phyloP scores from a whole-genome alignment of 2,888 invertebrate species.

The Nomada goodeniana region DNA sequence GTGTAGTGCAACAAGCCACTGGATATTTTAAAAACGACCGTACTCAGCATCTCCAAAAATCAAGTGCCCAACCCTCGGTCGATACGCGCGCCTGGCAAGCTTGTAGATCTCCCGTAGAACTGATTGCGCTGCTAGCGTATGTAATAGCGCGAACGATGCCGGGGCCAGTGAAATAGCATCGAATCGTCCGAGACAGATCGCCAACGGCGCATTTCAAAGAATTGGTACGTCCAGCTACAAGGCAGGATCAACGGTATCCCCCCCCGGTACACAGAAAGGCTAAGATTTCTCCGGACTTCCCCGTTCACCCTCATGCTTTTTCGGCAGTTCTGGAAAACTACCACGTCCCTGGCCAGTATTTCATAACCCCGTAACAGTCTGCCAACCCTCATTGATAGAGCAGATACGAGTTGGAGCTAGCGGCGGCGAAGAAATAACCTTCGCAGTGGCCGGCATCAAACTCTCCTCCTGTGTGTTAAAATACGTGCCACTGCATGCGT shows the following conservation, averaged over 20 bases:
- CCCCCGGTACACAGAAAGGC: slow-evolving; percentile 15
- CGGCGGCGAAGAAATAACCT: slow-evolving; percentile 70
- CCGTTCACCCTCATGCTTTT: slow-evolving; percentile 38
- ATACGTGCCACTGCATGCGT: slow-evolving; percentile 5
- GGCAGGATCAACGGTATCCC: slow-evolving; percentile 44
- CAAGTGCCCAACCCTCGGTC: neutral
- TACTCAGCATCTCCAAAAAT: neutral
- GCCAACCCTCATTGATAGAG: slow-evolving; percentile 78
- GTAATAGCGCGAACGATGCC: slow-evolving; percentile 23
- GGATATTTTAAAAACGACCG: neutral
- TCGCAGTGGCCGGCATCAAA: slow-evolving; percentile 55
- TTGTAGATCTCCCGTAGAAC: slow-evolving; percentile 1
- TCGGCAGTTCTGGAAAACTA: slow-evolving; percentile 70
- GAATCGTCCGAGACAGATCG: slow-evolving; percentile 48
- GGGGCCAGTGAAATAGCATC: slow-evolving; percentile 23
- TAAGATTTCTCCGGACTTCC: slow-evolving; percentile 32
- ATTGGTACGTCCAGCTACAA: slow-evolving; percentile 41
- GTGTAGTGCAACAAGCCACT: neutral
- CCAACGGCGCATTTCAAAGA: slow-evolving; percentile 44
- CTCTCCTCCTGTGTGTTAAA: slow-evolving; percentile 29
- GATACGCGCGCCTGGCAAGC: slow-evolving; percentile 6
- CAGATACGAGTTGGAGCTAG: slow-evolving; percentile 70
- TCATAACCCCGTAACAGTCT: slow-evolving; percentile 76
- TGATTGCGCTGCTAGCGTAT: slow-evolving; percentile 26
- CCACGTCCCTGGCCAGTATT: slow-evolving; percentile 73